These are phyloP conservation scores for Odobenus rosmarus DNA, from an alignment of 2,113 vertebrate genomes.

Conservation along the genomic window DNA sequence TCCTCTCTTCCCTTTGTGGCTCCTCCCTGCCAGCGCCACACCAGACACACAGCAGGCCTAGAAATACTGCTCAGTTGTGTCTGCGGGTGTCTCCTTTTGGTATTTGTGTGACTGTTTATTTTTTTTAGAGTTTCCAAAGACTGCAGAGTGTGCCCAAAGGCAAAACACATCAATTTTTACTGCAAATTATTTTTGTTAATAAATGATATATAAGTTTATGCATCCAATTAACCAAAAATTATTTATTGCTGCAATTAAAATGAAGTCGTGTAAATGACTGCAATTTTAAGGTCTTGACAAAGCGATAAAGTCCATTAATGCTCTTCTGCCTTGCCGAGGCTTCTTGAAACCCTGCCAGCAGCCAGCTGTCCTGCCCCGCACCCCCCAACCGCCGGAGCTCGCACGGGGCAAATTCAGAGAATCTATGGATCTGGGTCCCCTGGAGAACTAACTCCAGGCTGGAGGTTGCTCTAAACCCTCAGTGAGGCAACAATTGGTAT, in stretches of 20 bases:
- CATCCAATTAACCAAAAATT: conserved; percentile 69
- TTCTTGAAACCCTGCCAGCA: neutral
- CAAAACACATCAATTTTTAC: conserved; percentile 32
- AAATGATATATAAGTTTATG: conserved; percentile 64
- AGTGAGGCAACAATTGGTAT: neutral
- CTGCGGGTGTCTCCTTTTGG: rapidly evolving
- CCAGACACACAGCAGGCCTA: neutral
- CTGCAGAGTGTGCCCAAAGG: neutral
- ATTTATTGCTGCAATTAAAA: conserved; percentile 74
- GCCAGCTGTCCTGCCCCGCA: no score
- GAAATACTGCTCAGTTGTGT: neutral
- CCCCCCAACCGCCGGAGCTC: neutral
- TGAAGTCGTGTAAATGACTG: conserved; percentile 52
- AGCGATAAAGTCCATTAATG: conserved; percentile 13
- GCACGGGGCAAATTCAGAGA: neutral
- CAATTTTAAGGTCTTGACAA: conserved; percentile 61
- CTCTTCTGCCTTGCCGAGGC: neutral
- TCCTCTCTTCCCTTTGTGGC: neutral
- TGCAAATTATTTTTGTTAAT: conserved; percentile 67
- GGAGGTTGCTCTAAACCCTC: no score
- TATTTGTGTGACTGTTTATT: neutral
- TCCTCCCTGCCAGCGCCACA: rapidly evolving
- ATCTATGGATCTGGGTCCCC: neutral
- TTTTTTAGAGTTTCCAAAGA: neutral
- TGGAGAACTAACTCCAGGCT: neutral